These are phyloP conservation scores for Cynoglossus semilaevis DNA, from an alignment of 2,113 vertebrate species.

Conservation along the genomic window DNA sequence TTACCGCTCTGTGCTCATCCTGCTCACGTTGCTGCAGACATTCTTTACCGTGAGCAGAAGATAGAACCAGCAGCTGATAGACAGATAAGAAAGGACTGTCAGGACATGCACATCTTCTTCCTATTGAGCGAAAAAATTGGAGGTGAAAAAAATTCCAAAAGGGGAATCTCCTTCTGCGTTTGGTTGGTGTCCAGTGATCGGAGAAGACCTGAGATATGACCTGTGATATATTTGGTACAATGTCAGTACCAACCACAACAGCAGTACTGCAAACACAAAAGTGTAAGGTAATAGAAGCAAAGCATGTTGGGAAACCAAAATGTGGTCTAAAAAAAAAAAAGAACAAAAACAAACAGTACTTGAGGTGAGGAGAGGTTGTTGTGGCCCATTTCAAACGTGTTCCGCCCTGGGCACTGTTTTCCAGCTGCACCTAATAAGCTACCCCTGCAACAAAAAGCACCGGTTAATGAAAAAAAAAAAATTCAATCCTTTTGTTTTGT, in stretches of 20 bases:
- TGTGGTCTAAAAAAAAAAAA: constrained; percentile 16
- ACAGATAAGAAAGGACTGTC: constrained; percentile 63
- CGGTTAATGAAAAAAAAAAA: constrained; percentile 66
- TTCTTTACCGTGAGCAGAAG: constrained; percentile 55
- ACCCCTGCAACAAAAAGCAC: constrained; percentile 37
- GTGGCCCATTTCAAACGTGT: constrained; percentile 39
- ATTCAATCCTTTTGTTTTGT: constrained; percentile 42
- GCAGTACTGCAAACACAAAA: neutral
- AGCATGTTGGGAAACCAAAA: constrained; percentile 29
- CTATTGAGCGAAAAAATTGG: constrained; percentile 45
- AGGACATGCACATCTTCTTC: constrained; percentile 53
- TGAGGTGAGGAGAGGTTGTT: constrained; percentile 11
- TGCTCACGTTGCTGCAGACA: constrained; percentile 57
- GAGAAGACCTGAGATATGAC: neutral
- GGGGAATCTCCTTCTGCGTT: constrained; percentile 37
- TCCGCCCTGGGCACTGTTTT: constrained; percentile 45
- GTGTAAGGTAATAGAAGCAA: constrained; percentile 9
- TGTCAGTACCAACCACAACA: too few relatives aligned
- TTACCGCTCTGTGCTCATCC: constrained; percentile 34
- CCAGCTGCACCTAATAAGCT: constrained; percentile 65
- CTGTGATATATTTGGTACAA: too few relatives aligned
- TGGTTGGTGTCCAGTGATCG: neutral
- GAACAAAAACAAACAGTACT: constrained; percentile 5
- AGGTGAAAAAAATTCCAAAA: constrained; percentile 27
- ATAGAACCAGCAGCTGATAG: constrained; percentile 51